phyloP scores from a whole-genome alignment of 2,797 vertebrate genomes.

The Anguilla marmorata region DNA sequence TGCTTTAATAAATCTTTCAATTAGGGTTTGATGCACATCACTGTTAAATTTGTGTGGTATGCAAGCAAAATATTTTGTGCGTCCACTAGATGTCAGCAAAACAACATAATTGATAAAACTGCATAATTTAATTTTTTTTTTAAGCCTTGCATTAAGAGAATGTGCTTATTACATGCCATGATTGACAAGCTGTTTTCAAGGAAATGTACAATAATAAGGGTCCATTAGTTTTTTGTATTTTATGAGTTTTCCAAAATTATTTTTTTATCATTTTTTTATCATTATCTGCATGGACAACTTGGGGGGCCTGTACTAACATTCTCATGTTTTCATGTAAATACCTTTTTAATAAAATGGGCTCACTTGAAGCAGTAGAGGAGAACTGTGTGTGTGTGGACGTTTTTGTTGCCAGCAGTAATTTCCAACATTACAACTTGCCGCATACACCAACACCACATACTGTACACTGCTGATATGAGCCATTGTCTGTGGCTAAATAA shows the following conservation, averaged over 20 bases:
- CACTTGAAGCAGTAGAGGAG: background rate
- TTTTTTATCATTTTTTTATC: no score
- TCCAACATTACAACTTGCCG: background rate
- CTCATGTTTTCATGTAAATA: background rate
- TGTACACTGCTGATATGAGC: background rate
- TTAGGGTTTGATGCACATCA: no score
- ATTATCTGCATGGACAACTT: background rate
- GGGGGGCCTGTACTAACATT: background rate
- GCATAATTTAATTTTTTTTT: background rate
- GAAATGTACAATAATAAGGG: background rate
- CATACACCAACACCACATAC: background rate
- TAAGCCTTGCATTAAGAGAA: background rate
- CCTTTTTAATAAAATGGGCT: background rate
- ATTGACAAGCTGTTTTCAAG: background rate
- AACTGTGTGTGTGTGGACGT: background rate
- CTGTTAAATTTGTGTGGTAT: no score
- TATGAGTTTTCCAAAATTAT: background rate
- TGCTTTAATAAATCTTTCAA: no score
- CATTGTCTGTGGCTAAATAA: background rate
- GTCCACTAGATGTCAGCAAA: constrained; percentile 22
- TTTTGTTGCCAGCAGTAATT: background rate
- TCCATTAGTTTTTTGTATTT: background rate
- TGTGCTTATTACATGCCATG: background rate
- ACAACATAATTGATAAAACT: background rate
- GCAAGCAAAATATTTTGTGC: background rate